Conservation (phyloP, 2,888 invertebrate genomes). For the Drosophila affinis region DNA sequence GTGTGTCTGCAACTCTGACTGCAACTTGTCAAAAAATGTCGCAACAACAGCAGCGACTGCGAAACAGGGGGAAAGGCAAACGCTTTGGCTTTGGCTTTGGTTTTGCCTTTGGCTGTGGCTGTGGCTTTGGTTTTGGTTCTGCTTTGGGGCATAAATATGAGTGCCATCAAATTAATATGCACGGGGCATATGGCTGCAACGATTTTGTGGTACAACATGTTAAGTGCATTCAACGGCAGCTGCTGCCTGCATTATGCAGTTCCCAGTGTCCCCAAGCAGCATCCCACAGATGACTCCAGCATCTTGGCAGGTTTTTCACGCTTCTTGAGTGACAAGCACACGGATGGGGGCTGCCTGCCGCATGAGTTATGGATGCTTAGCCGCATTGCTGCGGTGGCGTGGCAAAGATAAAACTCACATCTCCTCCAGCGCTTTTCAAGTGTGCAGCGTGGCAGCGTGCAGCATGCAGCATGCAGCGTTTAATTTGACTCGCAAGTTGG, state of each 20-base stretch:
- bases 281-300: constrained; percentile 48
- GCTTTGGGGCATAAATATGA: constrained; percentile 80
- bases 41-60: constrained; percentile 50
- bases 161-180: constrained; percentile 81
- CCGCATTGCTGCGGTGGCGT: constrained; percentile 57
- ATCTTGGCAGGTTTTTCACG: constrained; percentile 72
- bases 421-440: constrained; percentile 43
- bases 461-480: constrained; percentile 34
- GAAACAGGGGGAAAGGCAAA: constrained; percentile 32
- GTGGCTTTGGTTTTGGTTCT: constrained; percentile 77
- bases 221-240: constrained; percentile 72
- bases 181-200: constrained; percentile 75
- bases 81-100: constrained; percentile 50
- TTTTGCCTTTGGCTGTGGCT: constrained; percentile 72
- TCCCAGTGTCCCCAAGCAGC: constrained; percentile 22
- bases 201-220: constrained; percentile 80
- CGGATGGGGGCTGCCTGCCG: constrained; percentile 39
- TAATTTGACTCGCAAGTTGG: constrained; percentile 58
- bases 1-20: constrained; percentile 54
- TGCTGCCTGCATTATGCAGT: constrained; percentile 67
- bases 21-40: constrained; percentile 79
- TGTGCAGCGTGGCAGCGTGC: constrained; percentile 2
- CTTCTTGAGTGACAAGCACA: constrained; percentile 66
- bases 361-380: constrained; percentile 77
- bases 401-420: constrained; percentile 59